These are phyloP conservation scores for Bemisia tabaci DNA, from an alignment of 1,140 invertebrate genomes.

Conservation along the genomic window DNA sequence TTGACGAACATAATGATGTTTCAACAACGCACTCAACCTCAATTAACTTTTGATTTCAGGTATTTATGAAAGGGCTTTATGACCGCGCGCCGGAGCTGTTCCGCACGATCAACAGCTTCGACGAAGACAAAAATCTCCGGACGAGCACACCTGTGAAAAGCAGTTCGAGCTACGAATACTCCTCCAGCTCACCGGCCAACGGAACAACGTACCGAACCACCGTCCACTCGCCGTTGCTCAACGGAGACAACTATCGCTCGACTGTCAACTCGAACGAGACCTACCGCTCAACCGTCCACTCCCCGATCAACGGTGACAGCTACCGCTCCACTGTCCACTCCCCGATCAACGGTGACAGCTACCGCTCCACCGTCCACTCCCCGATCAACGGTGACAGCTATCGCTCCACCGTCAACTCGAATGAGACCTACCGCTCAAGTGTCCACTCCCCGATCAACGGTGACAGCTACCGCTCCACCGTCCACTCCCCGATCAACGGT, in stretches of 20 bases:
- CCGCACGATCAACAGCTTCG: conserved; percentile 48
- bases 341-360: too few relatives aligned
- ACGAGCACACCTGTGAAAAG: conserved; percentile 22
- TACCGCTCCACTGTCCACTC: too few relatives aligned
- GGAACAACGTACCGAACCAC: background rate
- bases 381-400: conserved; percentile 18
- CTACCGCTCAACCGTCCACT: conserved; percentile 20
- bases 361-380: too few relatives aligned
- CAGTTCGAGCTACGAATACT: conserved; percentile 8
- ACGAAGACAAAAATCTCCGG: conserved; percentile 28
- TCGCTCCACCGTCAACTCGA: too few relatives aligned
- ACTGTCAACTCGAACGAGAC: too few relatives aligned
- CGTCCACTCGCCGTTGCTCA: background rate
- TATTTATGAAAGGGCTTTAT: conserved; percentile 53
- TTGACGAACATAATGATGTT: too few relatives aligned
- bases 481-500: conserved; percentile 20
- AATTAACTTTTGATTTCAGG: too few relatives aligned
- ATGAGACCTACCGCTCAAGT: too few relatives aligned
- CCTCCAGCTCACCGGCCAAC: too few relatives aligned
- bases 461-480: background rate
- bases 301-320: conserved; percentile 51
- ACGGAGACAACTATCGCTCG: too few relatives aligned
- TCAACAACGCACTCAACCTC: too few relatives aligned
- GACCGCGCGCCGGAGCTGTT: conserved; percentile 60
- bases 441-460: conserved; percentile 19